Conservation (phyloP, 92 coral and sea anemone species). For the Epizoanthus stellaris region DNA sequence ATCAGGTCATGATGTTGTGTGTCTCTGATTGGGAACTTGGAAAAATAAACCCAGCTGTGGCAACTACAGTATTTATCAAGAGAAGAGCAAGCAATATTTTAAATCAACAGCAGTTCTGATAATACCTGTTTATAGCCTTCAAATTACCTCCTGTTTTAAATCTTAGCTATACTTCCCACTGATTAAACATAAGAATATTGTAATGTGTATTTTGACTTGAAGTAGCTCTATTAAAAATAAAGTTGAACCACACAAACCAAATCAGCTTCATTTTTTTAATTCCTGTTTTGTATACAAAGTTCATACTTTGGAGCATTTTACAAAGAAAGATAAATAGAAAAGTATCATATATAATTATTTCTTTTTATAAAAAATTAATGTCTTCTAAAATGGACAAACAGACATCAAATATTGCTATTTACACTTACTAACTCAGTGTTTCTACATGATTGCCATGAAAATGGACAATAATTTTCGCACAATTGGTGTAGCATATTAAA, state of each 20-base stretch:
- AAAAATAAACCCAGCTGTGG: no score
- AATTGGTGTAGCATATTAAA: background rate
- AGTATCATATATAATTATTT: conserved; percentile 7
- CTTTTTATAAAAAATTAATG: conserved; percentile 20
- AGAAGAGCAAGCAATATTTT: no score
- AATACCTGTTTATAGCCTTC: no score
- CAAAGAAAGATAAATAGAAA: conserved; percentile 32
- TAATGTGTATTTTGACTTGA: no score
- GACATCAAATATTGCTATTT: background rate
- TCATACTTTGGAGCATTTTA: background rate
- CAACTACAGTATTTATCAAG: no score
- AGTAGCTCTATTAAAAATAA: no score
- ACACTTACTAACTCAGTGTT: conserved; percentile 4
- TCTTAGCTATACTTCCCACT: no score
- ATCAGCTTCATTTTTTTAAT: background rate
- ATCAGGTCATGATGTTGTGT: no score
- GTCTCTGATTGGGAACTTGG: no score
- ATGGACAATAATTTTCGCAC: background rate
- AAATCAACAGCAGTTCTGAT: no score
- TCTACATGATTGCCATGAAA: background rate
- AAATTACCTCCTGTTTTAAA: no score
- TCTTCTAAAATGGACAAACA: conserved; percentile 27
- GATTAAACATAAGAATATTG: no score
- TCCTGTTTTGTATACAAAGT: conserved; percentile 13
- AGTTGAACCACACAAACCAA: background rate